phyloP scores from a whole-genome alignment of 2,113 vertebrate species.

The Plecturocebus donacophilus region DNA sequence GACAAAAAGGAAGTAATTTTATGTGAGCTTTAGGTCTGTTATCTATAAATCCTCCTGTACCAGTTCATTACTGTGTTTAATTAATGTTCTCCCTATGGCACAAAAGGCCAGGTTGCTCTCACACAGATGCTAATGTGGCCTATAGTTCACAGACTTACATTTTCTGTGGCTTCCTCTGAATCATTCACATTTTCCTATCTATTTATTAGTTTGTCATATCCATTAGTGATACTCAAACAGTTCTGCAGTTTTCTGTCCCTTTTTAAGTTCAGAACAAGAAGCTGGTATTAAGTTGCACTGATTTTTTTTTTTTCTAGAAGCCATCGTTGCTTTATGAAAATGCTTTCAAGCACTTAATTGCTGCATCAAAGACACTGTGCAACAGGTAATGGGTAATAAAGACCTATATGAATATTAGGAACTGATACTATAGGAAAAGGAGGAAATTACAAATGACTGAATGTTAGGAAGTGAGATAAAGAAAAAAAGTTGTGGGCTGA shows the following conservation, averaged over 20 bases:
- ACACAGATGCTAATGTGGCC: conserved; percentile 32
- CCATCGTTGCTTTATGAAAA: not conserved
- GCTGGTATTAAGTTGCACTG: not conserved
- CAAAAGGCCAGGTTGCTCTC: conserved; percentile 21
- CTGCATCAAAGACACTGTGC: not conserved
- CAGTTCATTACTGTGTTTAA: not conserved
- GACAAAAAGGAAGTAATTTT: not conserved
- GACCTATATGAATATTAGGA: not conserved
- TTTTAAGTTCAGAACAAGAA: conserved; percentile 29
- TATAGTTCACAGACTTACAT: not conserved
- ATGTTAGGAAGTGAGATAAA: not conserved
- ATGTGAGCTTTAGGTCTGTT: not conserved
- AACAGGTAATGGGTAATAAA: not conserved
- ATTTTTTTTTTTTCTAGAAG: not conserved
- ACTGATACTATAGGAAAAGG: not conserved
- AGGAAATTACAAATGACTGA: not conserved
- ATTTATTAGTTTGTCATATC: not conserved
- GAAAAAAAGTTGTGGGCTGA: not conserved
- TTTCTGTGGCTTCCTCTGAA: not conserved
- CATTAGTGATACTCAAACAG: not conserved
- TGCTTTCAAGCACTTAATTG: not conserved
- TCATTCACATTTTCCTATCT: not conserved
- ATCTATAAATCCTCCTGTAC: not conserved
- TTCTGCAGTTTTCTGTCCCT: not conserved
- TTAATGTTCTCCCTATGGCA: conserved; percentile 6